phyloP scores from a whole-genome alignment of 2,113 vertebrate genomes.

The Eulemur macaco region DNA sequence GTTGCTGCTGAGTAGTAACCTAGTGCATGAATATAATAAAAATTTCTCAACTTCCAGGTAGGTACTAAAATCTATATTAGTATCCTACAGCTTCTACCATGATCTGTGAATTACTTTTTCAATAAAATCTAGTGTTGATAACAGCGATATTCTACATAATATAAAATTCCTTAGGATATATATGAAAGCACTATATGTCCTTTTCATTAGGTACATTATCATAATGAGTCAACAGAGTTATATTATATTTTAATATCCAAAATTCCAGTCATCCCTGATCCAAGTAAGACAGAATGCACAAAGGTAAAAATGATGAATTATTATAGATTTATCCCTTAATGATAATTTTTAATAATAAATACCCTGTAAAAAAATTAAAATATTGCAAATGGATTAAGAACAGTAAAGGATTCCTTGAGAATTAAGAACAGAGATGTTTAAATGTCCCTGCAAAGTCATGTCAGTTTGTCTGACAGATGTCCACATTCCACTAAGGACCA shows the following conservation, averaged over 20 bases:
- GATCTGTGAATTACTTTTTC: neutral
- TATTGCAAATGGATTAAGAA: constrained; percentile 48
- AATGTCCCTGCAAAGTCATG: constrained; percentile 66
- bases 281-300: neutral
- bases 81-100: neutral
- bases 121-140: neutral
- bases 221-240: neutral
- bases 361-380: neutral
- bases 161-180: neutral
- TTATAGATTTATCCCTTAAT: neutral
- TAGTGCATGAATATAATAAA: neutral
- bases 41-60: neutral
- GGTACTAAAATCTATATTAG: neutral
- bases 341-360: constrained; percentile 37
- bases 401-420: constrained; percentile 61
- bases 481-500: constrained; percentile 57
- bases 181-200: neutral
- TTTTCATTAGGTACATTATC: neutral
- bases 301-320: neutral
- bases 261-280: neutral
- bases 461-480: constrained; percentile 79
- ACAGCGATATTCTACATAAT: neutral
- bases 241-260: neutral
- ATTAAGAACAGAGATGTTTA: constrained; percentile 57
- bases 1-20: neutral